These are phyloP conservation scores for Crotalus helleri DNA, from an alignment of 2,113 vertebrate species.

Conservation along the genomic window DNA sequence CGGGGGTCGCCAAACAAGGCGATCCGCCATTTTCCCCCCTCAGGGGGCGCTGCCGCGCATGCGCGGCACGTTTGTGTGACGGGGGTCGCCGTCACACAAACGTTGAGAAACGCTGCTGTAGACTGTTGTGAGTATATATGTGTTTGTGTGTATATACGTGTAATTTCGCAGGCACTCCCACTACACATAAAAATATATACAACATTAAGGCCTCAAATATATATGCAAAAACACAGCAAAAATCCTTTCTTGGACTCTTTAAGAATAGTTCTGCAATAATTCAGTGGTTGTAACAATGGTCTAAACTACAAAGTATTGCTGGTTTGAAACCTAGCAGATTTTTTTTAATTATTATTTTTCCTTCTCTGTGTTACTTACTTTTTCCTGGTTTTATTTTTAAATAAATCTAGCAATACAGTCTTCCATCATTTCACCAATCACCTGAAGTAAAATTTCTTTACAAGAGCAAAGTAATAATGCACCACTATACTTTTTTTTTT, in stretches of 20 bases:
- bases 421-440: not conserved
- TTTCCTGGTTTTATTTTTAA: not conserved
- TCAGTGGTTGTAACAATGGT: not conserved
- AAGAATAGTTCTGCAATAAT: not conserved
- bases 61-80: no score
- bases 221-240: not conserved
- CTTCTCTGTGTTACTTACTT: not conserved
- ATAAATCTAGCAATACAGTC: not conserved
- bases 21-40: no score
- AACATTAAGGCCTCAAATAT: no score
- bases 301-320: not conserved
- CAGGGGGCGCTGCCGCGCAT: no score
- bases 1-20: no score
- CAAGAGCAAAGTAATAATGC: not conserved
- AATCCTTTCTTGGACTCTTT: not conserved
- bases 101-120: not conserved
- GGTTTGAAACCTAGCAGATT: not conserved
- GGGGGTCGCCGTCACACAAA: no score
- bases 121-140: not conserved
- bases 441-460: not conserved
- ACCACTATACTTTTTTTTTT: not conserved
- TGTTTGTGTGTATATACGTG: not conserved
- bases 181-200: no score
- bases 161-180: no score
- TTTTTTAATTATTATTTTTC: not conserved